Percentiles rank a stretch among this genome's conserved stretches.
Conservation (phyloP, 2,888 invertebrate genomes). For the Eupithecia dodoneata region DNA sequence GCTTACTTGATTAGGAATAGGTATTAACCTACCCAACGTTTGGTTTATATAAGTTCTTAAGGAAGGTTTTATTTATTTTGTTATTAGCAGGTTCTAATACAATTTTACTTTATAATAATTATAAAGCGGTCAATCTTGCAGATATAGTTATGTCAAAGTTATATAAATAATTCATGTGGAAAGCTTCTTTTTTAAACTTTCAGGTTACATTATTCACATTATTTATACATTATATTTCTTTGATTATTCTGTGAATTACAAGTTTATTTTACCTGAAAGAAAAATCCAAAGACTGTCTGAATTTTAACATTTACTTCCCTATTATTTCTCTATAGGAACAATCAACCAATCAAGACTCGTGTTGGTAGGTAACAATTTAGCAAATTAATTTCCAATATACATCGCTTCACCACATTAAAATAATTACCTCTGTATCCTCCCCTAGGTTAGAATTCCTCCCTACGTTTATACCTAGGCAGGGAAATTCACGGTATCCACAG, state of each 20-base stretch:
- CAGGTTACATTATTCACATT: too few relatives aligned
- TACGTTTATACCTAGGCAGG: conserved; percentile 37
- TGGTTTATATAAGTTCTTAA: background rate
- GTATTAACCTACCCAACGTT: background rate
- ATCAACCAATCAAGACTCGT: background rate
- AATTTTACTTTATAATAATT: too few relatives aligned
- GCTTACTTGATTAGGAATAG: background rate
- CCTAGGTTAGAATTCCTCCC: background rate
- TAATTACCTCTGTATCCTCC: background rate
- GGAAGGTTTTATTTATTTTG: too few relatives aligned
- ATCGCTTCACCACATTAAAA: conserved; percentile 1
- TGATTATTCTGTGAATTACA: background rate
- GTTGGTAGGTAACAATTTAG: background rate
- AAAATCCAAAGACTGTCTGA: too few relatives aligned
- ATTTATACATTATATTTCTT: too few relatives aligned
- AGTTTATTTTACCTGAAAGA: background rate
- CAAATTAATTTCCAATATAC: background rate
- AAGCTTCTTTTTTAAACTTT: too few relatives aligned
- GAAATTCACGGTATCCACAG: conserved; percentile 26
- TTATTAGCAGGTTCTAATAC: too few relatives aligned
- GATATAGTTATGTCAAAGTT: too few relatives aligned
- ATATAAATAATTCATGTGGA: too few relatives aligned
- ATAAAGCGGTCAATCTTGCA: too few relatives aligned
- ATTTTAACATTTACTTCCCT: background rate
- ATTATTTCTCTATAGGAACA: background rate